phyloP scores from a whole-genome alignment of 2,888 invertebrate genomes.

The Scaptomyza flava region DNA sequence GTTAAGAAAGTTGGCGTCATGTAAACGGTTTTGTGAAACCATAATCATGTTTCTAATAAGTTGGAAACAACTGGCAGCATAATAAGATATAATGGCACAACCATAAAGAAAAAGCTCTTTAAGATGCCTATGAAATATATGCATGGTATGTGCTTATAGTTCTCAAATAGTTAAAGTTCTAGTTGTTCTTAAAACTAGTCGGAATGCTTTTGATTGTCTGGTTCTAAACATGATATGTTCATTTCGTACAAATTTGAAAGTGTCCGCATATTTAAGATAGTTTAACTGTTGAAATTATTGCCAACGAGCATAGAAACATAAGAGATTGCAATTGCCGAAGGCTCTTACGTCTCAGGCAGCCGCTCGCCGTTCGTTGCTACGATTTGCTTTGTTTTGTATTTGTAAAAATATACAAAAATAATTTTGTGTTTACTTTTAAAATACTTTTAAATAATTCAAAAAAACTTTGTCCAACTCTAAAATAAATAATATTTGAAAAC shows the following conservation, averaged over 20 bases:
- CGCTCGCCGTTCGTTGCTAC: too few relatives aligned
- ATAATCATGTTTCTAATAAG: conserved; percentile 21
- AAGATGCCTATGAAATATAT: not conserved
- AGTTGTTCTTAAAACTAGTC: not conserved
- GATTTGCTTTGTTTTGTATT: too few relatives aligned
- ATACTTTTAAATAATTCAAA: too few relatives aligned
- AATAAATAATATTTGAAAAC: too few relatives aligned
- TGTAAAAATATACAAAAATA: too few relatives aligned
- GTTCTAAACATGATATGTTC: not conserved
- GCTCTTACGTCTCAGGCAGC: too few relatives aligned
- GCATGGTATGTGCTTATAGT: conserved; percentile 5
- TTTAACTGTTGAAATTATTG: too few relatives aligned
- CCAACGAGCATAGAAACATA: too few relatives aligned
- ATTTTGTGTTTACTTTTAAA: too few relatives aligned
- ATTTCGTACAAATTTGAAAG: too few relatives aligned
- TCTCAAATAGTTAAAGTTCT: conserved; percentile 13
- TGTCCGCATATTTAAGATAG: not conserved
- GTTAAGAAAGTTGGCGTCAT: conserved; percentile 14
- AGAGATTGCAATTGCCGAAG: too few relatives aligned
- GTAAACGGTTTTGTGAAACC: conserved; percentile 6
- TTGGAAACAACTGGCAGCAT: conserved; percentile 10
- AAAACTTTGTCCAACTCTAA: too few relatives aligned
- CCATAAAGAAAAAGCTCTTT: not conserved
- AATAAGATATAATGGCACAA: conserved; percentile 18
- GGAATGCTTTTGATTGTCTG: not conserved